Evolutionary conservation across 2,888 invertebrate species (phyloP).

Genomic region (Rhorus exstirpatorius): DNA sequence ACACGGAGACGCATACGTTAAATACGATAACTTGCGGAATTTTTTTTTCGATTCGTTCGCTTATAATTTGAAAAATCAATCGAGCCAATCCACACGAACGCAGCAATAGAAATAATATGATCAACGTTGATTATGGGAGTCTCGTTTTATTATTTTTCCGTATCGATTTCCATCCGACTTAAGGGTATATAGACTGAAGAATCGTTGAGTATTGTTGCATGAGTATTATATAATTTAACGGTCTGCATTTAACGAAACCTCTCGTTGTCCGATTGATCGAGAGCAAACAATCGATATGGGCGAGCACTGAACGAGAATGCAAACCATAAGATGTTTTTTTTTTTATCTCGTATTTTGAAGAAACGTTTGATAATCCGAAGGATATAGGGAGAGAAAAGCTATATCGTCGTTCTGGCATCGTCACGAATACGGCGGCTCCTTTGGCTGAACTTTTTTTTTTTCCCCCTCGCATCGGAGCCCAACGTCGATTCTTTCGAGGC

Average conservation of each 20-base stretch:
- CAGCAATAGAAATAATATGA: background rate
- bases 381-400: conserved; percentile 2
- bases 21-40: too few relatives aligned
- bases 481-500: conserved; percentile 79
- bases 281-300: conserved; percentile 48
- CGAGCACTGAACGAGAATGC: conserved; percentile 25
- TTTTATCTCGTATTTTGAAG: conserved; percentile 28
- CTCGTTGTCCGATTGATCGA: conserved; percentile 58
- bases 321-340: conserved; percentile 3
- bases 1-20: too few relatives aligned
- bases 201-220: conserved; percentile 36
- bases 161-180: conserved; percentile 33
- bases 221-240: conserved; percentile 55
- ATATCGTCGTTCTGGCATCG: conserved; percentile 75
- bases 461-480: conserved; percentile 60
- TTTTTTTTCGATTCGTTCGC: too few relatives aligned
- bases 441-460: conserved; percentile 79
- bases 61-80: background rate
- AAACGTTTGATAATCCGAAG: conserved; percentile 74
- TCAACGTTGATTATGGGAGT: background rate
- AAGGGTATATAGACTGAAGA: conserved; percentile 8
- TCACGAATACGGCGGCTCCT: conserved; percentile 81
- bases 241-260: conserved; percentile 46
- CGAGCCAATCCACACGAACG: background rate
- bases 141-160: conserved; percentile 1